Conservation (phyloP, 2,113 vertebrate genomes). For the Oreamnos americanus region DNA sequence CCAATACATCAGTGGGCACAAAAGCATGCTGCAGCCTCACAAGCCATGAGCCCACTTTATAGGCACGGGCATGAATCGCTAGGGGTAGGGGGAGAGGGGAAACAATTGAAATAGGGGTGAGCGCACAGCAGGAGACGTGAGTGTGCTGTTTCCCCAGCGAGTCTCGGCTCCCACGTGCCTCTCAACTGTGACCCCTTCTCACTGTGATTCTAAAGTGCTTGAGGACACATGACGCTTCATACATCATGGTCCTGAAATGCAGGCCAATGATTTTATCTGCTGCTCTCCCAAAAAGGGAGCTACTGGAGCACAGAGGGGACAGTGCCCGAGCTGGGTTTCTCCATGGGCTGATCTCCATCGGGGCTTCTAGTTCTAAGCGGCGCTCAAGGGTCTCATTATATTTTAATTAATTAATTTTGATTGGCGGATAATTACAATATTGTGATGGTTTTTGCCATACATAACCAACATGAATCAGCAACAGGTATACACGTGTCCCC, state of each 20-base stretch:
- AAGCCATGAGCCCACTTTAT: background rate
- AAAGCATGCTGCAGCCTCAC: background rate
- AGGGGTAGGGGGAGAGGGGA: background rate
- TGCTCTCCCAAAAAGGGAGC: background rate
- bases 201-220: background rate
- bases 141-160: background rate
- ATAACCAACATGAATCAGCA: background rate
- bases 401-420: background rate
- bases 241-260: background rate
- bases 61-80: background rate
- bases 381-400: background rate
- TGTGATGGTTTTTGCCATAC: background rate
- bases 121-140: fast-evolving
- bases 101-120: background rate
- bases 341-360: background rate
- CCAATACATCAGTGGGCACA: no score
- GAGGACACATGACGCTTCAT: background rate
- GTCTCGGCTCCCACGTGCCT: background rate
- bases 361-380: background rate
- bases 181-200: background rate
- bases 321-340: fast-evolving
- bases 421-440: background rate
- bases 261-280: background rate
- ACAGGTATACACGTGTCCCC: background rate
- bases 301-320: background rate